Base-by-base conservation (phyloP, 1,140 invertebrate species). In the Macrosteles quadrilineatus region DNA sequence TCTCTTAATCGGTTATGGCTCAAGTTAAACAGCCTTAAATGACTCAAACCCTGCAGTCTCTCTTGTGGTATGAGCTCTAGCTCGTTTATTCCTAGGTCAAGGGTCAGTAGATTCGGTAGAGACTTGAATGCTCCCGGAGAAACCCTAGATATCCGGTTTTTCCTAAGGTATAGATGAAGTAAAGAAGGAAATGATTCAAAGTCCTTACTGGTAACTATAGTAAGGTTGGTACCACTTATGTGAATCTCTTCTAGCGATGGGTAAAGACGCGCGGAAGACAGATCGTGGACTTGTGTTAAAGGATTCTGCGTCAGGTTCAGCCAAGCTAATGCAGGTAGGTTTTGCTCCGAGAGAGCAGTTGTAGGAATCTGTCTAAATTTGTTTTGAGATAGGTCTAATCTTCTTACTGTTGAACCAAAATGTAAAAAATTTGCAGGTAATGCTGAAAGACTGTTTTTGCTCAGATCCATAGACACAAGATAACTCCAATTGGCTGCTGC, bases 101-200 rank as follows among this genome's bases (percentile, higher is more conserved):
- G 83, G 0, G 87, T 88, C n/a, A 91, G 81, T 45, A 97, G 82
- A 77, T 88, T 88, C 14, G 87, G 85, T 19, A 97, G 80, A 70
- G 87, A 88, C 43, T 87, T 85, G 77, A 97, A 96, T 32, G 93
- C 91, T 1, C 92, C 90, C 0, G 94, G 93, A 0, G 93, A 95
- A 63, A 96, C 85, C 71, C 91, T 85, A 2, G 87, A 87, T 29
- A 97, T 92, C 71, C 87, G 84, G 78, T 96, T 96, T 71, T 87
- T 83, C 1, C 85, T 83, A 40, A 97, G 78, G 72, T 88, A 89
- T 19, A 96, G 82, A 74, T 89, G 88, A 73, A 90, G 84, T 11
- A 97, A 81, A 0, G 87, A 86, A 1, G 91, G 90, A 75, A 95
- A 95, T n/a, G 91, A 87, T 76, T 93, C 89, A 76, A 97, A 95